phyloP scores from a whole-genome alignment of 1,140 invertebrate species.

The Magallana angulata region DNA sequence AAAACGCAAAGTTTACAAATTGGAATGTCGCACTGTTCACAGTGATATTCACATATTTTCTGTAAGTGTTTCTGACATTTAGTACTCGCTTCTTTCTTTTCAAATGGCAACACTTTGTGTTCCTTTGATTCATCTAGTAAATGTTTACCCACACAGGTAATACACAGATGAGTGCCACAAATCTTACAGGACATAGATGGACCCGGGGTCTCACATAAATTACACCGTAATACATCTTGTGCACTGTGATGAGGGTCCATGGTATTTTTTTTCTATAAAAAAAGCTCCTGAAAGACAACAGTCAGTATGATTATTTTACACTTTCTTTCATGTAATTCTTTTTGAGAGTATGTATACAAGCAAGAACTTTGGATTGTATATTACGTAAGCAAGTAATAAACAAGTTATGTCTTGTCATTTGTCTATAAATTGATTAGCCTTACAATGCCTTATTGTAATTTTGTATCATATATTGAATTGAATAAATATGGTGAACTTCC shows the following conservation, averaged over 20 bases:
- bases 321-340: no score
- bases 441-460: no score
- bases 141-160: conserved; percentile 1
- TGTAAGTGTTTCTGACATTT: neutral
- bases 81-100: neutral
- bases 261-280: neutral
- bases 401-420: no score
- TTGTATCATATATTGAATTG: no score
- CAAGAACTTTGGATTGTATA: no score
- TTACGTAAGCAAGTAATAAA: no score
- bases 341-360: no score
- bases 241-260: neutral
- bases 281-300: no score
- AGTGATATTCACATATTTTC: neutral
- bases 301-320: no score
- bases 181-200: neutral
- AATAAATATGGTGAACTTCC: no score
- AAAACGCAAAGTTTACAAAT: neutral
- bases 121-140: neutral
- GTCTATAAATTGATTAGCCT: no score
- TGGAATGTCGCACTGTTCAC: neutral
- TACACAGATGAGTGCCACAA: neutral
- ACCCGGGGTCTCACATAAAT: neutral
- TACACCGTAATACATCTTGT: neutral
- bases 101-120: neutral